Conservation (phyloP, 1,140 invertebrate species). For the Sitophilus oryzae region DNA sequence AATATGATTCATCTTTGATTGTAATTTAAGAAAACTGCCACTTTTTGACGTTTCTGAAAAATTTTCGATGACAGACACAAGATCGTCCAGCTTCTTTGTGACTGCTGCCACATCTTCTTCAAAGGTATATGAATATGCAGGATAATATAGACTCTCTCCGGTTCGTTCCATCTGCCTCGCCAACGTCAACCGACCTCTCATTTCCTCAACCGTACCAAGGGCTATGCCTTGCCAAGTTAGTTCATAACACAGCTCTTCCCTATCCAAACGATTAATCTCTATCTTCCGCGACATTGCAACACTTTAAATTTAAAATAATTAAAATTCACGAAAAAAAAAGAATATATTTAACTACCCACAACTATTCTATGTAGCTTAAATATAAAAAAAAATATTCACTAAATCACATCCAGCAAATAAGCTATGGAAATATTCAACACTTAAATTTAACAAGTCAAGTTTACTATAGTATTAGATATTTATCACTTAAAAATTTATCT, state of each 20-base stretch:
- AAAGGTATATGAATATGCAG: conserved; percentile 9
- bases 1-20: conserved; percentile 8
- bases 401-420: too few relatives aligned
- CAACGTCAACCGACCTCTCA: conserved; percentile 5
- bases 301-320: too few relatives aligned
- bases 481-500: too few relatives aligned
- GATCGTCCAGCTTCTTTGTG: conserved; percentile 1
- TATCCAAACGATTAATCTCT: conserved; percentile 7
- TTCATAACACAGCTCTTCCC: conserved; percentile 16
- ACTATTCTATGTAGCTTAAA: too few relatives aligned
- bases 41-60: not conserved
- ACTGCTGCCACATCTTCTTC: conserved; percentile 5
- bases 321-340: too few relatives aligned
- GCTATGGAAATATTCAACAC: too few relatives aligned
- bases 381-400: too few relatives aligned
- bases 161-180: conserved; percentile 9
- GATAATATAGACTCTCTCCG: conserved; percentile 17
- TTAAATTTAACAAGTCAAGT: too few relatives aligned
- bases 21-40: conserved; percentile 1
- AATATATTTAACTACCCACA: too few relatives aligned
- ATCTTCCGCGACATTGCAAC: conserved; percentile 18
- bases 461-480: too few relatives aligned
- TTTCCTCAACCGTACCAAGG: conserved; percentile 10
- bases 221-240: conserved; percentile 10
- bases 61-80: not conserved